Base-by-base conservation (phyloP, 2,113 vertebrate genomes). In the Numenius arquata region DNA sequence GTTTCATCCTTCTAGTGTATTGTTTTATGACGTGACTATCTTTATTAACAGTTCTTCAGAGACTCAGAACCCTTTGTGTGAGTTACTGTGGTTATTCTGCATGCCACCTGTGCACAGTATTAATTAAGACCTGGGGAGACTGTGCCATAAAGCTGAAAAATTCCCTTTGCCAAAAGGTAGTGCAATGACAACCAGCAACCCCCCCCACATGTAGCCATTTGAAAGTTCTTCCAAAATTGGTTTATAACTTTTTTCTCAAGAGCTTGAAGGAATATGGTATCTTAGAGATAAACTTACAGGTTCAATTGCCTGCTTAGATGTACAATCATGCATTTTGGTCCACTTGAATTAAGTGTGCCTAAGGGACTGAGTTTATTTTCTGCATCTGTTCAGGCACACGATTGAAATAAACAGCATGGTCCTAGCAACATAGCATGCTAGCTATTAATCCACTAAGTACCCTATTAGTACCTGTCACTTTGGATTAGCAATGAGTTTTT, bases 381-480 rank as follows among this genome's bases (percentile, higher is more conserved):
- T 92, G 26, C 81, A 91, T 92, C 67, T 7, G 2, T 97, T 96
- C 59, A 87, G 95, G 58, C 38, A 47, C 26, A 56, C 0, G 58
- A 74, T 34, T 34, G 78, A 95, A 97, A 96, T 96, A 97, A 98
- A 96, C 53, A 95, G 74, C 65, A 58, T 93, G 93, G 76, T 95
- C 73, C 73, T 92, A 96, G 53, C 63, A 95, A 93, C 77, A 88
- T 72, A 66, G 90, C 86, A 56, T 48, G 59, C 68, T 71, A 79
- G 82, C 86, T 93, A 78, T 96, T 97, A 97, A 96, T 96, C 92
- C 93, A 95, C 66, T 95, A 96, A 96, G 74, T 89, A 93, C 76
- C 63, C 87, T 94, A 97, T 96, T 98, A 96, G 78, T 96, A 95
- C 91, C 93, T 94, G 88, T 97, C 95, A 96, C 74, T 96, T 97